A percentile compares a stretch with the other conserved stretches of the same genome.
phyloP scores from a whole-genome alignment of 2,113 vertebrate genomes.

The Aphelocoma coerulescens region DNA sequence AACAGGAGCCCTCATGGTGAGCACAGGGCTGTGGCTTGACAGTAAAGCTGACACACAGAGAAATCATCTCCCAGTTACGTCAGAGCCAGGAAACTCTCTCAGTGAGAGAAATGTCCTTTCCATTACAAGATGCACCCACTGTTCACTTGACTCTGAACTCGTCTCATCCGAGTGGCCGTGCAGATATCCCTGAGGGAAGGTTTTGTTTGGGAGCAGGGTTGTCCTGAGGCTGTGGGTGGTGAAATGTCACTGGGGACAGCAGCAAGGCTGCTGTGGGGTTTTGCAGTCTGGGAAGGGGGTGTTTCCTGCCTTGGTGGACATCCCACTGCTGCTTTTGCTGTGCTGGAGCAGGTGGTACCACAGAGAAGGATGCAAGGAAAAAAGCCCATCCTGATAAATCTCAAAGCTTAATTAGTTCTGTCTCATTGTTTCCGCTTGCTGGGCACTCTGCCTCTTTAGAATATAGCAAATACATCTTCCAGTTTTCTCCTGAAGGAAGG shows the following conservation, averaged over 20 bases:
- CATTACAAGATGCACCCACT: background rate
- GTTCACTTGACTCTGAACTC: background rate
- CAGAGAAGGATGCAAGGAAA: background rate
- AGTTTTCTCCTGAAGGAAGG: background rate
- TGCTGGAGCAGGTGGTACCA: background rate
- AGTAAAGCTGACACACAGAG: constrained; percentile 13
- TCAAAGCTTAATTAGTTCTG: background rate
- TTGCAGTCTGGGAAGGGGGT: background rate
- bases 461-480: background rate
- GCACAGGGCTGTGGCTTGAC: background rate
- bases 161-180: accelerated
- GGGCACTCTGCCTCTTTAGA: background rate
- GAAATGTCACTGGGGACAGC: background rate
- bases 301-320: background rate
- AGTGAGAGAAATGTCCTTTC: background rate
- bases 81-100: constrained; percentile 19
- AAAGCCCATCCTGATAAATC: background rate
- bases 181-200: background rate
- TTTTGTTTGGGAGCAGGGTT: background rate
- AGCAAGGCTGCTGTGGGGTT: background rate
- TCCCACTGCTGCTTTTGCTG: background rate
- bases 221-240: background rate
- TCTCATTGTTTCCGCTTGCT: background rate
- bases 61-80: background rate
- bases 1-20: background rate